Base-by-base conservation (phyloP, 1,140 invertebrate genomes). In the Monomorium pharaonis region DNA sequence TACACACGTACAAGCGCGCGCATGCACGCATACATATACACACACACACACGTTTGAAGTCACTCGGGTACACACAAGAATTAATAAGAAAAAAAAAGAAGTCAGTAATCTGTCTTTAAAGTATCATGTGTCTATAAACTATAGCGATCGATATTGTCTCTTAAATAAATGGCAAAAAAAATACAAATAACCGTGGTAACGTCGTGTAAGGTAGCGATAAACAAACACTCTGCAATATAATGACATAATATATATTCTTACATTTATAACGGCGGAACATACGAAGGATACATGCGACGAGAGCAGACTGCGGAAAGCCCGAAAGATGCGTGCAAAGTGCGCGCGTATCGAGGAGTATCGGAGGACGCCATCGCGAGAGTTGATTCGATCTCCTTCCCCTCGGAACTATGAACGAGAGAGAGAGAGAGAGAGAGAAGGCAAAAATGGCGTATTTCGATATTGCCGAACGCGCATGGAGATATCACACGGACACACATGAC, bases 101-200 rank as follows among this genome's bases (percentile, higher is more conserved):
- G 87, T 91, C 88, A 91, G 89, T 93, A 94, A 92, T 93, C 91
- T 94, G 91, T 94, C 93, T 93, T 89, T 86, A 86, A 94, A 94
- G 92, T 95, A 93, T 95, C 93, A 94, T 94, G 93, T 94, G 94
- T 95, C 92, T 94, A 94, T 94, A 94, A 91, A 85, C 75, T 88
- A 94, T 94, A 94, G 92, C 90, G 88, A 94, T 94, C 91, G 90
- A 93, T 94, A 94, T 94, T 94, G 92, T 94, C 92, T 90, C 60
- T 86, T 94, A 93, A 88, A 87, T 92, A 92, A 92, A 93, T 92
- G 90, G 92, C 89, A 92, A 85, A 78, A 92, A n/a, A 93, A 92
- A 72, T 72, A 94, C 85, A 94, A 92, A 77, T 91, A 90, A 91
- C 70, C 88, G 90, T 93, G 92, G 91, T 94, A 93, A 93, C 85